A percentile compares a stretch with the other conserved stretches of the same genome.
These are phyloP conservation scores for Neogale vison DNA, from an alignment of 2,113 vertebrate genomes.

Conservation along the genomic window DNA sequence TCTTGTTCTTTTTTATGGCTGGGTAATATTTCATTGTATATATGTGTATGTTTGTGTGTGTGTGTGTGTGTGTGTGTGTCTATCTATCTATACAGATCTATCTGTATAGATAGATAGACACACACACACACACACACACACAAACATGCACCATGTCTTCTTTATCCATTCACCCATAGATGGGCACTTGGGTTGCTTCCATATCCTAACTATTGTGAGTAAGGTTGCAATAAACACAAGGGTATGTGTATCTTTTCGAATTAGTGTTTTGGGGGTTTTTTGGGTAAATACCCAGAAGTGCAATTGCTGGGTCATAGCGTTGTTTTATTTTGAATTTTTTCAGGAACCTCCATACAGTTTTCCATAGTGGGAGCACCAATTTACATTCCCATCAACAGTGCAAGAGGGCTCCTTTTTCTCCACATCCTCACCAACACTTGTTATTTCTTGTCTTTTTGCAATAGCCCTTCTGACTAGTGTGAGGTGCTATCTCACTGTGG, in stretches of 20 bases:
- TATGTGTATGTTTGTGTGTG: background rate
- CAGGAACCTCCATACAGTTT: too few species aligned
- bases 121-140: background rate
- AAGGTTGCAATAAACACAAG: background rate
- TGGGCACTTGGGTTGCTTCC: background rate
- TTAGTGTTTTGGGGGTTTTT: background rate
- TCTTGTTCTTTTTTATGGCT: background rate
- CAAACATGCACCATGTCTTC: too few species aligned
- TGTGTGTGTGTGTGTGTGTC: accelerated
- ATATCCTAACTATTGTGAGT: background rate
- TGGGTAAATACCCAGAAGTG: background rate
- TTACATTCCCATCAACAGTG: too few species aligned
- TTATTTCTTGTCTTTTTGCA: too few species aligned
- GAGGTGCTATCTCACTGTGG: background rate
- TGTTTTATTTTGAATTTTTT: too few species aligned
- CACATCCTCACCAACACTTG: too few species aligned
- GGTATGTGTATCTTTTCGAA: background rate
- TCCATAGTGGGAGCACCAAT: too few species aligned
- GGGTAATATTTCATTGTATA: background rate
- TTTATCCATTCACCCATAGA: background rate
- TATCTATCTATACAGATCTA: too few species aligned
- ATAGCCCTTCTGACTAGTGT: too few species aligned
- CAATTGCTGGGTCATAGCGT: too few species aligned
- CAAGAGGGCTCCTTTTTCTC: too few species aligned
- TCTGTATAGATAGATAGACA: background rate